A percentile compares a stretch with the other conserved stretches of the same genome.
These are phyloP conservation scores for Podotricha telesiphe DNA, from an alignment of 2,888 invertebrate species.

Conservation along the genomic window DNA sequence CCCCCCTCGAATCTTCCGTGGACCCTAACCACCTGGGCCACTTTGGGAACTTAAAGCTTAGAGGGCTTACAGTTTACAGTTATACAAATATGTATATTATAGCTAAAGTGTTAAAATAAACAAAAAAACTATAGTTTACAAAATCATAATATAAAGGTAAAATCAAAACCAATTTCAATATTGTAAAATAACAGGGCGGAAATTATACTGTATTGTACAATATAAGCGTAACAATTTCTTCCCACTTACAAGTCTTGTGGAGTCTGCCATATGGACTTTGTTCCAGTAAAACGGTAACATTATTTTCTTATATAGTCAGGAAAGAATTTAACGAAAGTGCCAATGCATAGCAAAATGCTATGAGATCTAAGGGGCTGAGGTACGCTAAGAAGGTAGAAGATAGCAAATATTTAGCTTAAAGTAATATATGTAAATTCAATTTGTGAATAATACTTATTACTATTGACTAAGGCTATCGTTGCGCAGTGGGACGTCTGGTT, in stretches of 20 bases:
- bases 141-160: slow-evolving; percentile 17
- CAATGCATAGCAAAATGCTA: slow-evolving; percentile 39
- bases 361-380: slow-evolving; percentile 32
- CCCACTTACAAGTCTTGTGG: neutral
- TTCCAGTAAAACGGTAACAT: neutral
- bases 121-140: neutral
- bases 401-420: slow-evolving; percentile 43
- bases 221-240: slow-evolving; percentile 26
- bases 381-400: slow-evolving; percentile 16
- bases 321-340: too few species aligned
- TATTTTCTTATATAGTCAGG: too few species aligned
- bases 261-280: slow-evolving; percentile 8
- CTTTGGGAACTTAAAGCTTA: too few species aligned
- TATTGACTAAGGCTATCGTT: too few species aligned
- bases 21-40: too few species aligned
- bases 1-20: too few species aligned
- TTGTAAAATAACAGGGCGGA: slow-evolving; percentile 26
- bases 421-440: too few species aligned
- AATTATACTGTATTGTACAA: slow-evolving; percentile 27
- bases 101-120: too few species aligned
- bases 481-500: too few species aligned
- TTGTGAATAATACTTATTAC: too few species aligned
- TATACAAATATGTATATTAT: too few species aligned
- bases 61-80: too few species aligned
- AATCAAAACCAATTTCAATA: slow-evolving; percentile 16